Conservation (phyloP, 2,888 invertebrate genomes). For the Asteroscopus sphinx region DNA sequence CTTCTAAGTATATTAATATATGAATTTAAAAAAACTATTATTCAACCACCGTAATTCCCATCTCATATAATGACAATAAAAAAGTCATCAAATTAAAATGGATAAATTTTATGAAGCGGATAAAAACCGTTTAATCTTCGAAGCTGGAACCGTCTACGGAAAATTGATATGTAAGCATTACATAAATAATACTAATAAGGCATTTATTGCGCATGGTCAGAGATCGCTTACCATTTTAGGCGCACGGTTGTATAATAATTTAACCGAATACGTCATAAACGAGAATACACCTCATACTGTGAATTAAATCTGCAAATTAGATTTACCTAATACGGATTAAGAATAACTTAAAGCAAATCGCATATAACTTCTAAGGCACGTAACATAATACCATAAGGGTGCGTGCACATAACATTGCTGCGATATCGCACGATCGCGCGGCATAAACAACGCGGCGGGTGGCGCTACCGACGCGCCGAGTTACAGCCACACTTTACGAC, state of each 20-base stretch:
- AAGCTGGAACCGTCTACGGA: constrained; percentile 21
- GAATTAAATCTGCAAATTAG: constrained; percentile 52
- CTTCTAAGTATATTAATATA: neutral
- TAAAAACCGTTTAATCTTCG: constrained; percentile 38
- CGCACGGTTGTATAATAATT: constrained; percentile 27
- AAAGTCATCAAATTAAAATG: constrained; percentile 34
- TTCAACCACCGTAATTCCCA: constrained; percentile 2
- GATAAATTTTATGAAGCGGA: constrained; percentile 24
- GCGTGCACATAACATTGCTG: constrained; percentile 74
- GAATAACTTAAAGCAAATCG: constrained; percentile 59
- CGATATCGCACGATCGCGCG: constrained; percentile 78
- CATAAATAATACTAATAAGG: constrained; percentile 52
- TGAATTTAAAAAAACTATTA: constrained; percentile 1
- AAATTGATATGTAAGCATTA: constrained; percentile 29
- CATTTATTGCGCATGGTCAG: constrained; percentile 44
- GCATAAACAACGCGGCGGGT: constrained; percentile 86
- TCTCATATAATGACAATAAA: constrained; percentile 26
- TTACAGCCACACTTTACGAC: constrained; percentile 72
- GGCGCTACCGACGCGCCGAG: constrained; percentile 77
- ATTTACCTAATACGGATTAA: constrained; percentile 57
- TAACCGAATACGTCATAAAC: constrained; percentile 37
- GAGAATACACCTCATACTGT: constrained; percentile 34
- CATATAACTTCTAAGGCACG: constrained; percentile 69
- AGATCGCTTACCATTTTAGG: constrained; percentile 42
- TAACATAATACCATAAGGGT: constrained; percentile 75